These are phyloP conservation scores for Echinarachnius parma DNA, from an alignment of 53 echinoderm and acorn worm genomes.

Conservation along the genomic window DNA sequence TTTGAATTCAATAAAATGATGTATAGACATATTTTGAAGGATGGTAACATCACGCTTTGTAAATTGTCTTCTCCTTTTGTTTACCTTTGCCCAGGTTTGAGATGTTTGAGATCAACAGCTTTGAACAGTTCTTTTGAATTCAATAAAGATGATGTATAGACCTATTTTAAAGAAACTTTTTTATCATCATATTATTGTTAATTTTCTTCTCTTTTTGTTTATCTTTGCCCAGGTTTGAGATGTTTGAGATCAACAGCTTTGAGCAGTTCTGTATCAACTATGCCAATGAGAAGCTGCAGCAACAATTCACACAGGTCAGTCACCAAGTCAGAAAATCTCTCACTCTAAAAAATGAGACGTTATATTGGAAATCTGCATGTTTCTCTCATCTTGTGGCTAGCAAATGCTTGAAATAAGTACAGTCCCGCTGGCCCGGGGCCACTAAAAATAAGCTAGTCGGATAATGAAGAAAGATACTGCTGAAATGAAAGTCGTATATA, in stretches of 20 bases:
- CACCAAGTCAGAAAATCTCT: neutral
- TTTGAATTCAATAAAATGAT: too few species aligned
- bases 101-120: slow-evolving; percentile 98
- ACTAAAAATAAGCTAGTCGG: too few species aligned
- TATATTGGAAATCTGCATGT: neutral
- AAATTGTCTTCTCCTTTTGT: too few species aligned
- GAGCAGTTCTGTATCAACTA: slow-evolving; percentile 99
- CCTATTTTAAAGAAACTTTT: too few species aligned
- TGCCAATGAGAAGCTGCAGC: slow-evolving; percentile 99
- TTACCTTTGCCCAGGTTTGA: too few species aligned
- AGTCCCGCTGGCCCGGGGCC: too few species aligned
- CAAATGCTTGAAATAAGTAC: too few species aligned
- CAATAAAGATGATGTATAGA: too few species aligned
- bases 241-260: slow-evolving; percentile 98
- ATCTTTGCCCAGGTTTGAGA: slow-evolving; percentile 92
- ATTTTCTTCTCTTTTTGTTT: neutral
- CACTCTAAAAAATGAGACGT: neutral
- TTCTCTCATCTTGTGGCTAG: neutral
- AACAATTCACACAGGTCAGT: slow-evolving; percentile 95
- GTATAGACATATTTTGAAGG: too few species aligned
- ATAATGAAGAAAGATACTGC: too few species aligned
- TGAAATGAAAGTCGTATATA: too few species aligned
- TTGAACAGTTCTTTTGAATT: slow-evolving; percentile 99
- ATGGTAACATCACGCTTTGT: too few species aligned
- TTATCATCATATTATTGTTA: neutral